Evolutionary conservation across 1,140 invertebrate genomes (phyloP).

Genomic region (Dryas iulia): DNA sequence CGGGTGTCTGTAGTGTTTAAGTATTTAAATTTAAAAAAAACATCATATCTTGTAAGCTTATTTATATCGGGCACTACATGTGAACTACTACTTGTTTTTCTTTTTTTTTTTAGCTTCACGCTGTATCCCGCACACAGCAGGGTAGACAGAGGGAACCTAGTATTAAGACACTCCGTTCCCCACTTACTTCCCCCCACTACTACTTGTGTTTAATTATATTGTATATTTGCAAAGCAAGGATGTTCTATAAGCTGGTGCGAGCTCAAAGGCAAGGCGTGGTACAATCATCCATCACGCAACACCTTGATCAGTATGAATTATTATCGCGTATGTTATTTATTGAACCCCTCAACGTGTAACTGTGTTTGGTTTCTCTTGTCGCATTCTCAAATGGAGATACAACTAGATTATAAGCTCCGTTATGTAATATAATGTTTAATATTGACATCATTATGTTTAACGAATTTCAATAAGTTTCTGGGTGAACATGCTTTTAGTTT

Average conservation of each 20-base stretch:
- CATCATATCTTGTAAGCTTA: too few species aligned
- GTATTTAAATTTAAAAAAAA: too few species aligned
- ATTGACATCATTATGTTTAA: not conserved
- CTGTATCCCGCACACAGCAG: too few species aligned
- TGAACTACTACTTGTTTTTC: too few species aligned
- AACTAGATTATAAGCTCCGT: slow-evolving; percentile 14
- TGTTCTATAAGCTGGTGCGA: not conserved
- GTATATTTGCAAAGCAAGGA: not conserved
- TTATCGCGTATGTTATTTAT: slow-evolving; percentile 56
- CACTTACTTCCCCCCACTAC: too few species aligned
- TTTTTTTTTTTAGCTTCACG: too few species aligned
- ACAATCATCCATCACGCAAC: slow-evolving; percentile 37
- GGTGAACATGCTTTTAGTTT: not conserved
- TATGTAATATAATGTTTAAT: slow-evolving; percentile 6
- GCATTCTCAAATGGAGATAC: slow-evolving; percentile 39
- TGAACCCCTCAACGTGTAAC: slow-evolving; percentile 36
- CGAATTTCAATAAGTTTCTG: not conserved
- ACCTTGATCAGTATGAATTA: slow-evolving; percentile 47
- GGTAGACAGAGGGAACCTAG: too few species aligned
- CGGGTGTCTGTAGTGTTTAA: too few species aligned
- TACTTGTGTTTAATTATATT: not conserved
- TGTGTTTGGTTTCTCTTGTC: slow-evolving; percentile 57
- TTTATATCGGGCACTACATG: too few species aligned
- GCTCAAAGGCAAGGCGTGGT: slow-evolving; percentile 19
- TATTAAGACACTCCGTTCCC: too few species aligned